Evolutionary conservation across 1,140 invertebrate species (phyloP), one percentile per base, ranked within the genome.

Genomic region (Neelides sp.): DNA sequence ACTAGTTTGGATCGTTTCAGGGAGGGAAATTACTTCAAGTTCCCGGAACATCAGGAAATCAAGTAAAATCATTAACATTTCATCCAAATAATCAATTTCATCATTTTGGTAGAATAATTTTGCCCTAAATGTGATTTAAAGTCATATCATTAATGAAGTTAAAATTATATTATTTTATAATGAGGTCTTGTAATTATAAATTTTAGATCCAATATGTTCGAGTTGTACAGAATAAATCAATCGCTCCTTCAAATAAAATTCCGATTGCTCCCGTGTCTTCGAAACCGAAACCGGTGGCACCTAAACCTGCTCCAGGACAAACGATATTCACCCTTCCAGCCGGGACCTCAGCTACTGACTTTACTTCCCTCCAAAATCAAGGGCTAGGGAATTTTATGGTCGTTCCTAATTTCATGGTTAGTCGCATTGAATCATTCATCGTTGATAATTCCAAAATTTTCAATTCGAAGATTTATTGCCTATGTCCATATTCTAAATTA

Each of bases 341-440:
- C 20, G 48, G 52, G 22, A 44, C 46, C 8, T 30, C 40, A 5
- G 12, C 55, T 7, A n/a, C 45, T n/a, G 54, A 56, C 24, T 40
- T 54, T 8, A 24, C 35, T 13, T 32, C 24, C 2, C 40, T 53
- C 4, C 47, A 52, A 34, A 50, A 47, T 42, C 30, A 48, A 36
- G 48, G 51, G 1, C 34, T 57, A 20, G 44, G 54, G 13, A 61
- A 61, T 32, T 44, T 55, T 41, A 49, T 61, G 1, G 47, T 61
- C 26, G 17, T 61, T 23, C 58, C 58, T n/a, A 57, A 57, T 37
- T 56, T 48, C 36, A 19, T 60, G 37, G 58, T 60, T 37, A 36
- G 37, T 28, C 26, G 15, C 5, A 23, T 32, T 42, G n/a, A 3
- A 19, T 8, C n/a, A 13, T 32, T 24, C 19, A 22, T 23, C 28